Evolutionary conservation across 2,888 invertebrate species (phyloP).

Genomic region (Allygus modestus): DNA sequence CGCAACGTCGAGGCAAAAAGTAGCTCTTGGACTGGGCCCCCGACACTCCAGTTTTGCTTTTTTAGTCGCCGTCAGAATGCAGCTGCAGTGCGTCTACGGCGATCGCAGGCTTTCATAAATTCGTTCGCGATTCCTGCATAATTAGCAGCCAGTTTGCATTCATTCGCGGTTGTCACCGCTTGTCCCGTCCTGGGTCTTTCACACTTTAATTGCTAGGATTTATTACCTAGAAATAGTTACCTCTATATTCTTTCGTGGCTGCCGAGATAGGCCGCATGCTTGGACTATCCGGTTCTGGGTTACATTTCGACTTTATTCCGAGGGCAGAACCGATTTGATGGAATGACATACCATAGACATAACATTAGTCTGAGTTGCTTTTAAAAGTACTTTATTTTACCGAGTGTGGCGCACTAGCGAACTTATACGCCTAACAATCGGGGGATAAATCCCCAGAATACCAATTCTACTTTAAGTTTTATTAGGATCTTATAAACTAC

Average conservation of each 20-base stretch:
- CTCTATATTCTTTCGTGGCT: background rate
- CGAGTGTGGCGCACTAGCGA: no score
- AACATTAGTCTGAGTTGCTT: no score
- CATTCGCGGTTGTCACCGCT: constrained; percentile 1
- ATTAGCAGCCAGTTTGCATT: constrained; percentile 2
- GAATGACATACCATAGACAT: no score
- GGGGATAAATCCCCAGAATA: no score
- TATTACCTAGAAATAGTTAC: constrained; percentile 2
- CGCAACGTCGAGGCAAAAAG: background rate
- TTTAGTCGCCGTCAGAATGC: constrained; percentile 20
- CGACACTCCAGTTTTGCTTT: constrained; percentile 30
- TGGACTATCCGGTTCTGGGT: no score
- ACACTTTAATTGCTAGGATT: constrained; percentile 31
- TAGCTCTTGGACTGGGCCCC: background rate
- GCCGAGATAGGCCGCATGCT: background rate
- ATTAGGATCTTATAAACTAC: no score
- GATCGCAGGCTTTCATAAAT: constrained; percentile 18
- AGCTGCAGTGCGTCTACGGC: background rate
- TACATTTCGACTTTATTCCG: no score
- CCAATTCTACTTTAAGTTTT: no score
- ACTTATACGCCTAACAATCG: no score
- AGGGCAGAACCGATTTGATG: no score
- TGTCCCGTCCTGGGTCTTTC: background rate
- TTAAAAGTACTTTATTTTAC: no score
- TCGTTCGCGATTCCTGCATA: constrained; percentile 12